Base-by-base conservation (phyloP, 2,113 vertebrate species). In the Plecturocebus donacophilus region DNA sequence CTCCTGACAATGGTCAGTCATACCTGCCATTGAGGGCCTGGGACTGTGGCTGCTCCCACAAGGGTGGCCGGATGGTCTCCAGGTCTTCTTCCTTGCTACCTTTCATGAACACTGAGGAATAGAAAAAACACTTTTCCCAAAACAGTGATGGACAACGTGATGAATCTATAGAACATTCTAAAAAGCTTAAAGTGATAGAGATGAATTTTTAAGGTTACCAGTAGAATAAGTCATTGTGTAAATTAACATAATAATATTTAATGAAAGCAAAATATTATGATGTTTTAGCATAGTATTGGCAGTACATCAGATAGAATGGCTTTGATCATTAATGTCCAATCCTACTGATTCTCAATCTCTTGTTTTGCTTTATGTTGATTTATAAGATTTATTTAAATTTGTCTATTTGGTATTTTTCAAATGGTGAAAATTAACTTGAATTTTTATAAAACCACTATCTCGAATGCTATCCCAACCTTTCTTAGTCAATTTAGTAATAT, bases 101-200 rank as follows among this genome's bases (percentile, higher is more conserved):
- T 25, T 20, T 80, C 1, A 0, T 17, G 45, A 19, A 7, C 58
- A 19, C 2, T 0, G 1, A 21, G 3, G 21, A 10, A 8, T 0
- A 68, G 30, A 23, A 90, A n/a, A 47, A 2, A 85, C 23, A 25
- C n/a, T 45, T 13, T n/a, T 66, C 79, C 75, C 21, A 13, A 0
- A 8, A 17, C 3, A 14, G 3, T 12, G 19, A 49, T 0, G 1
- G 11, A 2, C 25, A 4, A 0, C 5, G 3, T 16, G 13, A 40
- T n/a, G 4, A 38, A 4, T 9, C 21, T 61, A 9, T 1, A 8
- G 12, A 32, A 38, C 8, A 5, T 52, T 49, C 17, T 5, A 30
- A 40, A 20, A 73, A 40, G 71, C 12, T 68, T 70, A 20, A 14
- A 49, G 13, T 4, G 35, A 3, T 0, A 9, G 7, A 6, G 64